Base-by-base conservation (phyloP, 2,888 invertebrate genomes). In the Prosapia bicincta region DNA sequence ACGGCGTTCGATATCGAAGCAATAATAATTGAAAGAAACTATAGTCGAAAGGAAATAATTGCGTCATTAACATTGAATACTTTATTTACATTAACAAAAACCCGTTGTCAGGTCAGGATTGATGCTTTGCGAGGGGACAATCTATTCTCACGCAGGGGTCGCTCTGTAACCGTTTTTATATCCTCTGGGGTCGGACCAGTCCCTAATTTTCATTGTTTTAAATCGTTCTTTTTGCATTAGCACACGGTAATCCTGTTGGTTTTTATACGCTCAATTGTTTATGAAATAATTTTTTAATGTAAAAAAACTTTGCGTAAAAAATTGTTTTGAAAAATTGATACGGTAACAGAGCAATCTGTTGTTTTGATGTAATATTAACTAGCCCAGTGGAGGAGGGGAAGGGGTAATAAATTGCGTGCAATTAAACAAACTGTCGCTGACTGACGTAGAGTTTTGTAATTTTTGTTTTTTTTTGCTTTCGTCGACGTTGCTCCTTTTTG, bases 251-350 rank as follows among this genome's bases (percentile, higher is more conserved):
- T 2, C 54, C n/a, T 2, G 54, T 6, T 20, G 5, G 54, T 54
- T 20, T 54, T 54, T 38, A 6, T 10, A 9, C 9, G 30, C 15
- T 38, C 15, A 2, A 38, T 38, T 38, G 38, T 38, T 38, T 38
- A 38, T 38, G 5, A 28, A 38, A 38, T 38, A 38, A 38, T 38
- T n/a, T 54, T 54, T 54, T 54, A 54, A 20, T 20, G 20, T 28
- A 28, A 28, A n/a, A n/a, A 28, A 28, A 28, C 28, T 28, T 6
- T 28, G 54, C n/a, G 54, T 54, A 54, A 54, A 54, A 54, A 54
- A 54, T 54, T 54, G 54, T 54, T 54, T 54, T 54, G 54, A 54
- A 54, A 54, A 54, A 54, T 54, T 54, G 54, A 54, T 54, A 54
- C 54, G 54, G 20, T 20, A 54, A 54, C 54, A 54, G 54, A 5